Percentiles rank a stretch among this genome's conserved stretches.
Evolutionary conservation across 2,113 vertebrate genomes (phyloP).

Genomic region (Typhlomys cinereus): DNA sequence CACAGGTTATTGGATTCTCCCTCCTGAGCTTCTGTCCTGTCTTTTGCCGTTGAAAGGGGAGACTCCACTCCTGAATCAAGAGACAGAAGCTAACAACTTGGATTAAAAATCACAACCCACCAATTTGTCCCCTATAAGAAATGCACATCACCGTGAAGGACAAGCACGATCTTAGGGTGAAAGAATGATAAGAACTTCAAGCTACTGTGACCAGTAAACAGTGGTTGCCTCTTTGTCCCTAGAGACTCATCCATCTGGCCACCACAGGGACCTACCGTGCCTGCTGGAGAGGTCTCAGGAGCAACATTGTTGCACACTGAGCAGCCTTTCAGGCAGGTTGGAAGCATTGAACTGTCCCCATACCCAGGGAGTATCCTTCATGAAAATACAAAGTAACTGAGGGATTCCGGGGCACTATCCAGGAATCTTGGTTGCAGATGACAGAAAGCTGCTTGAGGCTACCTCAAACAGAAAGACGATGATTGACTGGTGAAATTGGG

Average conservation of each 20-base stretch:
- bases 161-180: too few relatives aligned
- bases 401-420: background rate
- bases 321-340: background rate
- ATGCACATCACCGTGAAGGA: too few relatives aligned
- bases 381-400: background rate
- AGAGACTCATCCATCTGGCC: background rate
- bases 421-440: background rate
- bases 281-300: background rate
- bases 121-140: too few relatives aligned
- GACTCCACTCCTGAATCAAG: too few relatives aligned
- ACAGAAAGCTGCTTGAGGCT: background rate
- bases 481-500: background rate
- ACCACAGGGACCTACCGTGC: background rate
- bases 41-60: too few relatives aligned
- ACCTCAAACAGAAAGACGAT: background rate
- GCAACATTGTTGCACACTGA: fast-evolving
- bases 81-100: too few relatives aligned
- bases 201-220: too few relatives aligned
- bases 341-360: background rate
- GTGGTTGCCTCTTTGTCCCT: background rate
- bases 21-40: background rate
- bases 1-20: background rate
- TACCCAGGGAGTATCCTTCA: background rate
- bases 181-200: too few relatives aligned
- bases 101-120: too few relatives aligned